phyloP scores from a whole-genome alignment of 2,888 invertebrate genomes.

The Oconnorella tubifera region DNA sequence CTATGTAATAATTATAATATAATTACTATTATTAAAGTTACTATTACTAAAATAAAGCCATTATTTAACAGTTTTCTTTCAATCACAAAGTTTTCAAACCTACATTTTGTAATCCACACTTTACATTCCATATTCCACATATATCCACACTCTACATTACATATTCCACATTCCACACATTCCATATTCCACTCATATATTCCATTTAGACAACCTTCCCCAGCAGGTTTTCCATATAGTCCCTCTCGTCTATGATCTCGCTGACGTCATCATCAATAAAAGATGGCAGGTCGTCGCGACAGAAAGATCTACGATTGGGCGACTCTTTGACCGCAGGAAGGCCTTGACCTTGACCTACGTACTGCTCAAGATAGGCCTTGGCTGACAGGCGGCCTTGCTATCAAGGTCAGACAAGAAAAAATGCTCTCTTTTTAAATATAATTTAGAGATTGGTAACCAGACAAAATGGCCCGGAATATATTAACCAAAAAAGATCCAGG shows the following conservation, averaged over 20 bases:
- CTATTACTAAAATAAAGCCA: no score
- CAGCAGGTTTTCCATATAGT: slow-evolving; percentile 33
- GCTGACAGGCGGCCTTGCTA: slow-evolving; percentile 49
- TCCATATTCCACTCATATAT: not conserved
- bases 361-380: slow-evolving; percentile 41
- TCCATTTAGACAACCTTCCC: slow-evolving; percentile 15
- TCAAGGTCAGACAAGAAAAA: not conserved
- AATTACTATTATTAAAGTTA: no score
- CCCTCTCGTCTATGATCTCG: slow-evolving; percentile 34
- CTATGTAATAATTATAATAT: no score
- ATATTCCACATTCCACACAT: no score
- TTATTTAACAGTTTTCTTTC: no score
- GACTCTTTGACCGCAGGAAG: slow-evolving; percentile 15
- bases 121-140: no score
- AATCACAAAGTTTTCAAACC: no score
- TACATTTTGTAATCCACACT: no score
- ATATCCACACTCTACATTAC: no score
- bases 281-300: slow-evolving; percentile 27
- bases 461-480: no score
- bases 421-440: not conserved
- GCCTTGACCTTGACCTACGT: slow-evolving; percentile 10
- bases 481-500: no score
- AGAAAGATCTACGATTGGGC: slow-evolving; percentile 19
- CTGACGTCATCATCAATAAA: slow-evolving; percentile 35
- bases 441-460: not conserved